A percentile compares a stretch with the other conserved stretches of the same genome.
Conservation (phyloP, 2,888 invertebrate species). For the Atrina japonica region DNA sequence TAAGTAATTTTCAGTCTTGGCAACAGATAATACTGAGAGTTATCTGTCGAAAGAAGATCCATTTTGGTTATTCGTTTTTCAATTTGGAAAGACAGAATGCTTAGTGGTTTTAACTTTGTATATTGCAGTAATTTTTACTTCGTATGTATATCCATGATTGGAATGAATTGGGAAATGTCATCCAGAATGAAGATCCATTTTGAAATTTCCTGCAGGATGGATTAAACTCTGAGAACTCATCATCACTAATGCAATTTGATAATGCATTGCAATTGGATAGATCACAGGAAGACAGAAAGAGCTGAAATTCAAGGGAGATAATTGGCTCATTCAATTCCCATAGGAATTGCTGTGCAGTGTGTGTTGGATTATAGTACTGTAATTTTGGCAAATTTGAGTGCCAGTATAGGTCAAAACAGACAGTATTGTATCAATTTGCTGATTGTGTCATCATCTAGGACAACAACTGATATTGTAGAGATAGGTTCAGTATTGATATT, state of each 20-base stretch:
- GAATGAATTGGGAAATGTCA: constrained; percentile 31
- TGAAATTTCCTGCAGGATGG: constrained; percentile 21
- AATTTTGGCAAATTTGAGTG: no score
- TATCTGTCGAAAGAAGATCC: constrained; percentile 18
- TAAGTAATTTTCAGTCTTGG: constrained; percentile 7
- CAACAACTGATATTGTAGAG: no score
- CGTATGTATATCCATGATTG: constrained; percentile 16
- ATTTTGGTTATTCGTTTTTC: constrained; percentile 23
- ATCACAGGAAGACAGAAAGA: neutral
- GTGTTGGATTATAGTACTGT: no score
- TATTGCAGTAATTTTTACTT: constrained; percentile 19
- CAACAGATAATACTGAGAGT: neutral
- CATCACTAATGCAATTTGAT: constrained; percentile 10
- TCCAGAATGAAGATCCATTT: constrained; percentile 26
- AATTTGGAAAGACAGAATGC: constrained; percentile 12
- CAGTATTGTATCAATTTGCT: no score
- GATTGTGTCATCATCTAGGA: no score
- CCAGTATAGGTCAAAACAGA: no score
- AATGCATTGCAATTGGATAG: constrained; percentile 7
- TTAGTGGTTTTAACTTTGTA: constrained; percentile 12
- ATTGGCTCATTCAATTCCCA: neutral
- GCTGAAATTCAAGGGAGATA: constrained; percentile 9
- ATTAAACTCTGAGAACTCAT: constrained; percentile 9
- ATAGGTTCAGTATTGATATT: no score
- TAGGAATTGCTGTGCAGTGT: neutral